phyloP scores from a whole-genome alignment of 2,797 vertebrate genomes.

The Poecilia velifera region DNA sequence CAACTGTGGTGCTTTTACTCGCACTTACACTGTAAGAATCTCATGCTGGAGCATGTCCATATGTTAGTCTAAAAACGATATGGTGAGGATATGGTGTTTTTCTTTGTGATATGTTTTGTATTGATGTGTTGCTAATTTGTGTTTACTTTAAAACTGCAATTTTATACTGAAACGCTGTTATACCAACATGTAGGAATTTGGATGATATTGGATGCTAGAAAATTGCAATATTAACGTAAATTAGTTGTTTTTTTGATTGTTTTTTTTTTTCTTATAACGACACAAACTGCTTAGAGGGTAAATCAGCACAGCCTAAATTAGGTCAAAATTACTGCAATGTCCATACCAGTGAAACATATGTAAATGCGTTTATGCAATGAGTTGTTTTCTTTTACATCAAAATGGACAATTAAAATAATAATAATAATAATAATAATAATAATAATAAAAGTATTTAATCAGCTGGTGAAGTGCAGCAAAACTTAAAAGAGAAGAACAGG shows the following conservation, averaged over 20 bases:
- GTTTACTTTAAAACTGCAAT: background rate
- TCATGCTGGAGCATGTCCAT: background rate
- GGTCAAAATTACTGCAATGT: background rate
- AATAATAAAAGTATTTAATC: background rate
- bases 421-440: background rate
- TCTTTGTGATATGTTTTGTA: background rate
- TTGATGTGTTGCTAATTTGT: background rate
- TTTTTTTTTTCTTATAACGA: background rate
- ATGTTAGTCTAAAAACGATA: background rate
- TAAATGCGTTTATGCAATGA: background rate
- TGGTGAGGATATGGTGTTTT: background rate
- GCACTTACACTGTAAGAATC: background rate
- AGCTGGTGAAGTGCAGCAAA: slow-evolving; percentile 12
- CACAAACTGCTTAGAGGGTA: background rate
- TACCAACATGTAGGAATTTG: background rate
- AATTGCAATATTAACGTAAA: background rate
- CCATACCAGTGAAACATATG: background rate
- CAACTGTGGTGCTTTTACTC: background rate
- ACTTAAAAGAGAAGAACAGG: slow-evolving; percentile 29
- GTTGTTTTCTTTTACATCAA: background rate
- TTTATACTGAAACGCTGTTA: background rate
- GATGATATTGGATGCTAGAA: background rate
- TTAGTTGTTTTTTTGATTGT: background rate
- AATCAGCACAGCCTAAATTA: background rate
- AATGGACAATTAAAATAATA: background rate